Evolutionary conservation across 2,113 vertebrate species (phyloP), one percentile per base, ranked within the genome.

Genomic region (Harpagus bidentatus): DNA sequence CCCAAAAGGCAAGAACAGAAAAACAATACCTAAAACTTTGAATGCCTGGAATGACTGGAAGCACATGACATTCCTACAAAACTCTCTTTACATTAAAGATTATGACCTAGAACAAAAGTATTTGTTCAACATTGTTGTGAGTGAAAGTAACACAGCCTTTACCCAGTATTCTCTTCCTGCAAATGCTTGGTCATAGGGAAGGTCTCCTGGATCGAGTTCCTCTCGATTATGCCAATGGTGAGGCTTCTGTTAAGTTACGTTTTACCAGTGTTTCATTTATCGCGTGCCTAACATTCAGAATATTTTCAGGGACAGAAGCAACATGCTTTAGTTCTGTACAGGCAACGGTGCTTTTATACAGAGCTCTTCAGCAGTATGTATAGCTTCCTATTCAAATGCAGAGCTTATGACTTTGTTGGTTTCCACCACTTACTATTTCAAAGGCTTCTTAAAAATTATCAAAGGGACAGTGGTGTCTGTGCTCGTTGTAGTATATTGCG

Each of bases 401-500:
- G 23, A 90, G 40, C n/a, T 78, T 47, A 9, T 4, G 6, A 55
- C 13, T 67, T 70, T 6, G 6, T 29, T 45, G 29, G 23, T 82
- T 72, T 78, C 50, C 15, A 20, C 52, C 38, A 14, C 9, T 59
- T 29, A 34, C 34, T 56, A 45, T 85, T 86, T 71, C 66, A 83
- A 69, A 82, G 14, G 10, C 42, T 52, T 86, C 73, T 78, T 56
- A 50, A 91, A 77, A 52, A 42, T 25, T 67, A 13, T 62, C 36
- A 50, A 11, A 72, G n/a, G 9, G 6, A 32, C 28, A 3, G 9
- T 45, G 32, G 38, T 71, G 19, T 58, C 32, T 78, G 36, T 50
- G 29, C 47, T 48, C 0, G 0, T 29, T 62, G 29, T 25, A 59
- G 38, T 21, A 5, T 8, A 9, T 20, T 52, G 23, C 48, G 5